Conservation (phyloP, 2,797 vertebrate genomes). For the Aldrovandia affinis region DNA sequence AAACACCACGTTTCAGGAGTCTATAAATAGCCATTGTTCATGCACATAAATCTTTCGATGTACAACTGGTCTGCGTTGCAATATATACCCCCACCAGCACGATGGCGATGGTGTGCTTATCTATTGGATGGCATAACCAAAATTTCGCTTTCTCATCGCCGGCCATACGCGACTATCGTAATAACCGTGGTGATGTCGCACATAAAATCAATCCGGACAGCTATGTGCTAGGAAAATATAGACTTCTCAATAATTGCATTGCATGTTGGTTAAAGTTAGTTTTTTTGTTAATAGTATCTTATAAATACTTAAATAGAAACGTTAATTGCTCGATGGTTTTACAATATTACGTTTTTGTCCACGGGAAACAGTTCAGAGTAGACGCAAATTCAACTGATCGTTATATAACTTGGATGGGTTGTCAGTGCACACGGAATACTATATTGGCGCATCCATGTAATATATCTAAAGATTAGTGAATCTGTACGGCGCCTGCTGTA, state of each 20-base stretch:
- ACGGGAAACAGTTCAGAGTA: not conserved
- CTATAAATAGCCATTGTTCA: too few relatives aligned
- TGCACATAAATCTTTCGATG: not conserved
- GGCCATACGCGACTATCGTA: constrained; percentile 27
- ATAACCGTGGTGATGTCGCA: not conserved
- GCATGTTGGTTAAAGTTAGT: not conserved
- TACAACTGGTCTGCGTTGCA: not conserved
- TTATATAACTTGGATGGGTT: not conserved
- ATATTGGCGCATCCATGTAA: not conserved
- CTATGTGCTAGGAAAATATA: not conserved
- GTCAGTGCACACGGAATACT: not conserved
- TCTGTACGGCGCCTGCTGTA: too few relatives aligned
- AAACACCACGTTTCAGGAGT: not conserved
- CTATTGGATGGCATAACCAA: not conserved
- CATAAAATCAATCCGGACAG: not conserved
- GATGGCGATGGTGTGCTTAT: constrained; percentile 37
- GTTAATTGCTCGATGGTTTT: not conserved
- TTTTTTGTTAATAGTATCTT: not conserved
- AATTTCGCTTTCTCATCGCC: constrained; percentile 52
- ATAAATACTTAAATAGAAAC: not conserved
- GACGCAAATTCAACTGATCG: not conserved
- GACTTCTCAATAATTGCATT: not conserved
- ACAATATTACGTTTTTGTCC: not conserved
- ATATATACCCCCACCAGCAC: constrained; percentile 29
- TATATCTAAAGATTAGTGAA: not conserved